Percentiles rank a stretch among this genome's conserved stretches.
Conservation (phyloP, 2,113 vertebrate species). For the Carollia perspicillata region DNA sequence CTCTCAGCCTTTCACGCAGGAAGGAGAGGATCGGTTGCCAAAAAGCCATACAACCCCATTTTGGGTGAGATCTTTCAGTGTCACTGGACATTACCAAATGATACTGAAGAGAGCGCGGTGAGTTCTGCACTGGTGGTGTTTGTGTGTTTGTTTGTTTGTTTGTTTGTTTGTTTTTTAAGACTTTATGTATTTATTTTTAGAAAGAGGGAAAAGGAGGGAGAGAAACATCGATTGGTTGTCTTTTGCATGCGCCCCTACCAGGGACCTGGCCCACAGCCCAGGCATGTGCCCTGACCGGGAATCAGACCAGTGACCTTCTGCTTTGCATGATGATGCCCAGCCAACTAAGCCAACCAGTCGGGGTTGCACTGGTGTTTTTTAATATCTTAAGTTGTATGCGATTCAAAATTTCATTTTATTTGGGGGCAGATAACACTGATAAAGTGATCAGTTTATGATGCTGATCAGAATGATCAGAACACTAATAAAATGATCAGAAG, state of each 20-base stretch:
- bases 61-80: constrained; percentile 97
- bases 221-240: no score
- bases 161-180: not conserved
- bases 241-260: no score
- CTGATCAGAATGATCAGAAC: no score
- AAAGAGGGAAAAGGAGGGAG: no score
- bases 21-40: constrained; percentile 97
- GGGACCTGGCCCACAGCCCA: no score
- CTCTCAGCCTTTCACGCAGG: constrained; percentile 99
- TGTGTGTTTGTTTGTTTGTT: not conserved
- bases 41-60: constrained; percentile 99
- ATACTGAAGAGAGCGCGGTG: constrained; percentile 88
- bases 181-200: no score
- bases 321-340: no score
- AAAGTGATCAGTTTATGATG: not conserved
- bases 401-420: not conserved
- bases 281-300: no score
- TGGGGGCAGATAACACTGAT: not conserved
- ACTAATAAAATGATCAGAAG: not conserved
- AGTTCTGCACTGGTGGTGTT: constrained; percentile 64
- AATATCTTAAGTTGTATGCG: not conserved
- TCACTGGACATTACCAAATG: constrained; percentile 92
- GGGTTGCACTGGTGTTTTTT: not conserved
- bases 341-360: no score
- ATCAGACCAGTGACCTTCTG: no score